Evolutionary conservation across 2,888 invertebrate species (phyloP).

Genomic region (Sinelater perroti): DNA sequence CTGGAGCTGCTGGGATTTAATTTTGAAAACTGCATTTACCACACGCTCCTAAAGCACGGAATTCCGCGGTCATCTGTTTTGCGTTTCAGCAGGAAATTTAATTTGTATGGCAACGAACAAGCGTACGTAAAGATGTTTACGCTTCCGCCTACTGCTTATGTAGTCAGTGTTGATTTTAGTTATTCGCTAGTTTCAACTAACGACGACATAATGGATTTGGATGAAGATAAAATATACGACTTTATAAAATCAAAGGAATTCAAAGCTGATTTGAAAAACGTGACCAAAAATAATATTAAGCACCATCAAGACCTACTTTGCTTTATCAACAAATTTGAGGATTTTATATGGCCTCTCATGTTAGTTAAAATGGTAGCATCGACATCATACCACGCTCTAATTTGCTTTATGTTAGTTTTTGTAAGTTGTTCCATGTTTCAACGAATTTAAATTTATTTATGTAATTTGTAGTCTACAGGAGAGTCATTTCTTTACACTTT

Average conservation of each 20-base stretch:
- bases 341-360: constrained; percentile 20
- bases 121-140: no score
- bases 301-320: constrained; percentile 13
- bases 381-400: constrained; percentile 17
- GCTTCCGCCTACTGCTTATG: no score
- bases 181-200: no score
- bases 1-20: constrained; percentile 17
- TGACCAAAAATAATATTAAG: no score
- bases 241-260: no score
- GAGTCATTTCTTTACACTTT: constrained; percentile 18
- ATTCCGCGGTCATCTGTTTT: not conserved
- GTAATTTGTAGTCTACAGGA: not conserved
- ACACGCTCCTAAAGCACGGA: not conserved
- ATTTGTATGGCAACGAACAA: not conserved
- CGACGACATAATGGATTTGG: no score
- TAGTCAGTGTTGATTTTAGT: no score
- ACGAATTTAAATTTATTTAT: not conserved
- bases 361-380: constrained; percentile 15
- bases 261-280: no score
- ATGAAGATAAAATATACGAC: no score
- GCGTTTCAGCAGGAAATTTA: constrained; percentile 12
- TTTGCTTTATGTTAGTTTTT: constrained; percentile 21
- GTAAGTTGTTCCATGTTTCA: no score
- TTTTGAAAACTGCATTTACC: constrained; percentile 23
- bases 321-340: constrained; percentile 15